A percentile compares a stretch with the other conserved stretches of the same genome.
Conservation (phyloP, 1,140 invertebrate species). For the Drosophila funebris region DNA sequence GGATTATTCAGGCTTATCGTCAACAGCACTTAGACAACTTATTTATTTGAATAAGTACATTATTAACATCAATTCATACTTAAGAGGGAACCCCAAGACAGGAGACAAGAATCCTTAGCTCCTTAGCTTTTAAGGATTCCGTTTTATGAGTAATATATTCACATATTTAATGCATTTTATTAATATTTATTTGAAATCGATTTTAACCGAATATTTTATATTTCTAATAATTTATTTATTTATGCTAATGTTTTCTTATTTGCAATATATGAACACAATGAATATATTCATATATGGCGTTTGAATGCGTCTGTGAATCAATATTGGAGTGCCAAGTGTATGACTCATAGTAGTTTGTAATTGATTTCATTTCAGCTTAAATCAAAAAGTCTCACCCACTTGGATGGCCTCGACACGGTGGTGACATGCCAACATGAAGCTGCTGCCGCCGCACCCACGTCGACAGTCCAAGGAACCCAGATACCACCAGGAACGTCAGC, state of each 20-base stretch:
- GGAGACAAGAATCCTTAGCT: no score
- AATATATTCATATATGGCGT: neutral
- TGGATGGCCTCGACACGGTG: constrained; percentile 79
- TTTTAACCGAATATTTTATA: neutral
- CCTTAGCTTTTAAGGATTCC: no score
- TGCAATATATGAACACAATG: neutral
- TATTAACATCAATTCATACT: no score
- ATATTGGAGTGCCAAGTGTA: constrained; percentile 25
- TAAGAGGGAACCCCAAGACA: no score
- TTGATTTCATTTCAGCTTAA: constrained; percentile 75
- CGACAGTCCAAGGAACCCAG: neutral
- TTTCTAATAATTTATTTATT: neutral
- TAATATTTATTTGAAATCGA: neutral
- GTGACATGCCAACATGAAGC: constrained; percentile 68
- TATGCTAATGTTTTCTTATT: neutral
- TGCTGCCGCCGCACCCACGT: constrained; percentile 31
- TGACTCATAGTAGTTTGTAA: constrained; percentile 40
- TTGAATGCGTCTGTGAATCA: constrained; percentile 3
- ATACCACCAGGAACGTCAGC: constrained; percentile 15
- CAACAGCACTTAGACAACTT: no score
- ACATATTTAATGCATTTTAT: neutral
- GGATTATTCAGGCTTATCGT: no score
- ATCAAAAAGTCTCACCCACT: constrained; percentile 83
- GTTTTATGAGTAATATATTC: neutral
- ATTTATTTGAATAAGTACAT: no score